Base-by-base conservation (phyloP, 2,113 vertebrate species). In the Ophthalmolycus amberensis region DNA sequence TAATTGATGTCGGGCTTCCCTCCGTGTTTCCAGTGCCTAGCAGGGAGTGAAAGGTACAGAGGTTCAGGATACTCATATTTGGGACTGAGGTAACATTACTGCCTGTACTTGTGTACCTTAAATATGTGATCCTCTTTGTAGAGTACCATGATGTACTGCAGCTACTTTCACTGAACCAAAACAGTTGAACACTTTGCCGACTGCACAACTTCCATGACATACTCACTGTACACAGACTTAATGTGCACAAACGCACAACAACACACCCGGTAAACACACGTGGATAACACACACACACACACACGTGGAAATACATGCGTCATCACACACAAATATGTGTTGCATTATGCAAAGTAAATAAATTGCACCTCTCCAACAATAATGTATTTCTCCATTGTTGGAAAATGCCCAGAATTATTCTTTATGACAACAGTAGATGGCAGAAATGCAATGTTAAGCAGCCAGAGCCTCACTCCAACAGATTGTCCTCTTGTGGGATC, bases 371-470 rank as follows among this genome's bases (percentile, higher is more conserved):
- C 22, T 40, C 25, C 15, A 38, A 27, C 6, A 37, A 38, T 63
- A 0, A 22, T 48, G 6, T 38, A n/a, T n/a, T 42, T 56, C 0
- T 65, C n/a, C 15, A 65, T 32, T 44, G 10, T 4, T 15, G 6
- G 20, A 42, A 34, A 52, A 29, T 42, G 34, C 22, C 32, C 15
- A 52, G 7, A 32, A n/a, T n/a, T 20, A 25, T 5, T 40, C 10
- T 37, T 50, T 29, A 44, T 54, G 20, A 56, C 46, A 54, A 79
- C 69, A 65, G 68, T 56, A 79, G 77, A 34, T 72, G 77, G 34
- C 77, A 63, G 46, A 59, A 71, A 29, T 34, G 64, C 40, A 12
- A 29, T 42, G 42, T 29, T 27, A 52, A 32, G 58, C n/a, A 40
- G 14, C 52, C 16, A 0, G 40, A 25, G 25, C 67, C 20, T 34